Base-by-base conservation (phyloP, 2,888 invertebrate species). In the Sarcophaga caerulescens region DNA sequence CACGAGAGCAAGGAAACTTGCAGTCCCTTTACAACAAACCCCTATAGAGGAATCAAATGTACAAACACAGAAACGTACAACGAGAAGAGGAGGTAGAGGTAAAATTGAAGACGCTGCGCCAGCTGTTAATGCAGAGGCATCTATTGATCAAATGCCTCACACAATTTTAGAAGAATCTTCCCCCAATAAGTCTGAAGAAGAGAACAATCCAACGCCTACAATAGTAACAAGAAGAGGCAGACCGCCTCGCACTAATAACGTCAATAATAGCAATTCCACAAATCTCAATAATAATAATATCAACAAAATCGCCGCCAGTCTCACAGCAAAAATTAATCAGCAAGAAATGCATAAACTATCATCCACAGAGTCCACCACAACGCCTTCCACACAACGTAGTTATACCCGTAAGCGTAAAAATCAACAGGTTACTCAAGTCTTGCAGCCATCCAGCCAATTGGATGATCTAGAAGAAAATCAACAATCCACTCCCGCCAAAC, bases 401-500 rank as follows among this genome's bases (percentile, higher is more conserved):
- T 93, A 93, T 81, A 91, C 90, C 2, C 90, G 93, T n/a, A 93
- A 93, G 82, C 90, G 93, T 4, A 93, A 93, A 88, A 92, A 92
- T 87, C 92, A 91, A 88, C 90, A 89, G 85, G 90, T 90, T 74
- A 90, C 89, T 11, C 91, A 90, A 74, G 89, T 89, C 23, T 85
- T 89, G 75, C 91, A 89, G 76, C 89, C 87, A 68, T 84, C 88
- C 47, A 70, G 14, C n/a, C 75, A 70, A 59, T 69, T 47, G 47
- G 74, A 88, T 14, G 89, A 89, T 19, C 81, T 84, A 0, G 86
- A 79, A 12, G 88, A 87, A 59, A 74, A 77, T 4, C 85, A 88
- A 25, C 89, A 76, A 25, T 68, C 89, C 0, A 87, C 89, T 25
- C 90, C 91, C 17, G 89, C 90, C 57, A 92, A 91, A 84, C 70